These are phyloP conservation scores for Phlogophora meticulosa DNA, from an alignment of 2,888 invertebrate genomes.

Conservation along the genomic window DNA sequence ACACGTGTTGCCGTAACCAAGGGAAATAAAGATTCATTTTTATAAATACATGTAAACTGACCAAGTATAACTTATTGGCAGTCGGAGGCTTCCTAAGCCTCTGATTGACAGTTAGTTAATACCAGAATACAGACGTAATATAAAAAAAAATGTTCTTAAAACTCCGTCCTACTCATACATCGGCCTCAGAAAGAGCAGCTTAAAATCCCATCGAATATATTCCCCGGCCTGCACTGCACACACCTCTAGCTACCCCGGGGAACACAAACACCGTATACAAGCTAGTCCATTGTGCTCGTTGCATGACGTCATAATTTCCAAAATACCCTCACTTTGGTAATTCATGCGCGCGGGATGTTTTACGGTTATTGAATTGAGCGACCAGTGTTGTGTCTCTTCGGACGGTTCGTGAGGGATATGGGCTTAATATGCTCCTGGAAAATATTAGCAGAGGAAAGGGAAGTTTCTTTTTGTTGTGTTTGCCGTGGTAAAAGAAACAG, in stretches of 20 bases:
- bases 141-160: too few species aligned
- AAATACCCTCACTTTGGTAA: constrained; percentile 76
- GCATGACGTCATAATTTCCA: constrained; percentile 80
- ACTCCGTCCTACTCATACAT: too few species aligned
- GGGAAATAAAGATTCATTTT: too few species aligned
- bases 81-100: too few species aligned
- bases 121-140: too few species aligned
- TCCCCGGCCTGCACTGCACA: neutral
- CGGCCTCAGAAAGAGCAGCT: neutral
- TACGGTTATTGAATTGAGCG: constrained; percentile 70
- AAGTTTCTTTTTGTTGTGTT: neutral
- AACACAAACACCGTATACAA: constrained; percentile 13
- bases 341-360: constrained; percentile 76
- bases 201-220: neutral
- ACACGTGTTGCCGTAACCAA: too few species aligned
- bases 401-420: constrained; percentile 1
- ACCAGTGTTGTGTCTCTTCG: constrained; percentile 43
- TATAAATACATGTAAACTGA: too few species aligned
- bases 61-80: too few species aligned
- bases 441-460: neutral
- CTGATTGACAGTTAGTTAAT: too few species aligned
- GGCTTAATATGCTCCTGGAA: neutral
- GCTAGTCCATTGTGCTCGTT: constrained; percentile 61
- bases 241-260: constrained; percentile 7
- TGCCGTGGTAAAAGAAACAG: too few species aligned